phyloP scores from a whole-genome alignment of 2,888 invertebrate genomes.

The Mycalesis mineus region DNA sequence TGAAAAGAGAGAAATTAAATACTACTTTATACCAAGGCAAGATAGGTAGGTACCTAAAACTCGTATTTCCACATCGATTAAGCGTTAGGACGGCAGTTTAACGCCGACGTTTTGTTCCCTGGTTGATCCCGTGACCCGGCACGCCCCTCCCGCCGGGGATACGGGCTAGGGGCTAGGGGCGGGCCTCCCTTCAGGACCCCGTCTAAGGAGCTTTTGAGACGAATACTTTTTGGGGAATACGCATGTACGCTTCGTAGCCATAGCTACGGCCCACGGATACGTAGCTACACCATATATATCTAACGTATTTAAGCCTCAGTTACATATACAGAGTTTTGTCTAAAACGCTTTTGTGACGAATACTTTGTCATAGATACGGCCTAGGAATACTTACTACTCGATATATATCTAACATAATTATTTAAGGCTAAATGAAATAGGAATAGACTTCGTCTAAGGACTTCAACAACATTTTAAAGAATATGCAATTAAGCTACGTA shows the following conservation, averaged over 20 bases:
- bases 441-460: no score
- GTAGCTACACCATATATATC: conserved; percentile 23
- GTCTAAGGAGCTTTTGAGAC: conserved; percentile 41
- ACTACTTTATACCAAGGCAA: background rate
- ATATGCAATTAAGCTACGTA: no score
- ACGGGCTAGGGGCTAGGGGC: conserved; percentile 51
- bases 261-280: conserved; percentile 29
- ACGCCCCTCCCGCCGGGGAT: conserved; percentile 52
- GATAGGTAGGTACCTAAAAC: background rate
- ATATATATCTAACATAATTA: no score
- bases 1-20: background rate
- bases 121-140: conserved; percentile 50
- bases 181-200: conserved; percentile 43
- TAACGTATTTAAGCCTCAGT: no score
- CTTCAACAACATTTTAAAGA: no score
- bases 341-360: no score
- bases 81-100: conserved; percentile 37
- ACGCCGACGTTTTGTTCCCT: conserved; percentile 55
- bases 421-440: no score
- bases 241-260: conserved; percentile 22
- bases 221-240: conserved; percentile 50
- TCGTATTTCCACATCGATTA: conserved; percentile 32
- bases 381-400: no score
- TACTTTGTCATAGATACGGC: no score
- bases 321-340: no score